phyloP scores from a whole-genome alignment of 2,888 invertebrate genomes.

The Selenia dentaria region DNA sequence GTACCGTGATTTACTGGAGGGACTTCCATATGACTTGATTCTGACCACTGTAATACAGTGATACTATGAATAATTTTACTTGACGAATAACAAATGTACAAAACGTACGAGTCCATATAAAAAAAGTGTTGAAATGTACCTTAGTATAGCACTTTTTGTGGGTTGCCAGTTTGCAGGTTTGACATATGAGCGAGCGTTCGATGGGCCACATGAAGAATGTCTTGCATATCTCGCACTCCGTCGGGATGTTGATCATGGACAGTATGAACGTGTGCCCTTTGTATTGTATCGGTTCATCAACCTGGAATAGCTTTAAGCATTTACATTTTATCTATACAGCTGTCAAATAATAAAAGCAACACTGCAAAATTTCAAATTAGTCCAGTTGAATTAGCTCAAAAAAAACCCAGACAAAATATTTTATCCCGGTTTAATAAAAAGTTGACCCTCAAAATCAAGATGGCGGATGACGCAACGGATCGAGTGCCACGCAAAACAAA shows the following conservation, averaged over 20 bases:
- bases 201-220: conserved; percentile 98
- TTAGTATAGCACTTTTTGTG: conserved; percentile 97
- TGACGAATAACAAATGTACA: no score
- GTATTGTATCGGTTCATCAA: conserved; percentile 89
- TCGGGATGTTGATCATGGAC: conserved; percentile 97
- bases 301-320: conserved; percentile 49
- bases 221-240: conserved; percentile 97
- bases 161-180: conserved; percentile 94
- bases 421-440: no score
- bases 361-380: not conserved
- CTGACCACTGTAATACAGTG: no score
- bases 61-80: no score
- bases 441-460: no score
- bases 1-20: no score
- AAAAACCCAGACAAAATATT: no score
- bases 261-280: conserved; percentile 93
- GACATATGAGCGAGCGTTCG: conserved; percentile 92
- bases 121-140: conserved; percentile 64
- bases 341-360: not conserved
- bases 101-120: no score
- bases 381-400: no score
- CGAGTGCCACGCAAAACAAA: no score
- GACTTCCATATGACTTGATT: no score
- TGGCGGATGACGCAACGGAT: no score
- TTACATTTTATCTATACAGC: conserved; percentile 4